Evolutionary conservation across 2,888 invertebrate genomes (phyloP).

Genomic region (Bombylius major): DNA sequence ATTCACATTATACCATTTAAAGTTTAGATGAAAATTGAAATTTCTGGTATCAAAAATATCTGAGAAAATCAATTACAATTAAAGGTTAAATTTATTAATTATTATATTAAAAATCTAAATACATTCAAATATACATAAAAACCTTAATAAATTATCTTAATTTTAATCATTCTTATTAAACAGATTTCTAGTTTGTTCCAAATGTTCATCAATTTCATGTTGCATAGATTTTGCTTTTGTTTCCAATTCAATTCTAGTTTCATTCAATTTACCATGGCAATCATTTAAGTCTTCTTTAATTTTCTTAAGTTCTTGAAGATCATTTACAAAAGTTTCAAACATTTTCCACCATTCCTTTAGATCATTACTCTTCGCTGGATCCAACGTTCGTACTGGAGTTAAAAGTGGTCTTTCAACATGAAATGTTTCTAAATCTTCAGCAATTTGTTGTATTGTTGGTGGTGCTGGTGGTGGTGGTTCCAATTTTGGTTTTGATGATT

Average conservation of each 20-base stretch:
- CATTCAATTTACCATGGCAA: slow-evolving; percentile 23
- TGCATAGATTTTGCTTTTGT: slow-evolving; percentile 22
- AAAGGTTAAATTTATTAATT: too few relatives aligned
- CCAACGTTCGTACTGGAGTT: slow-evolving; percentile 4
- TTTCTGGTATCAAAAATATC: too few relatives aligned
- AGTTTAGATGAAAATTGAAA: too few relatives aligned
- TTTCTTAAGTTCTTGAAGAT: slow-evolving; percentile 24
- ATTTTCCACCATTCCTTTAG: slow-evolving; percentile 29
- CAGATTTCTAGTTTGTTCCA: not conserved
- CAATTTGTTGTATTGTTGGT: slow-evolving; percentile 26
- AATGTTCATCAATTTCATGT: slow-evolving; percentile 21
- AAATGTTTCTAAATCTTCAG: slow-evolving; percentile 31
- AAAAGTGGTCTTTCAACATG: slow-evolving; percentile 18
- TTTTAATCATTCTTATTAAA: not conserved
- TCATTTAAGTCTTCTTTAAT: slow-evolving; percentile 22
- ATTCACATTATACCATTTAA: too few relatives aligned
- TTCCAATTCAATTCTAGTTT: slow-evolving; percentile 24
- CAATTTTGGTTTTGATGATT: slow-evolving; percentile 14
- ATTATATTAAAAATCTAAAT: too few relatives aligned
- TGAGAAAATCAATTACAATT: too few relatives aligned
- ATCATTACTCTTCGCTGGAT: not conserved
- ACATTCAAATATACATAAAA: too few relatives aligned
- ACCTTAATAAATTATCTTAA: too few relatives aligned
- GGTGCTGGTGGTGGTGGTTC: slow-evolving; percentile 25
- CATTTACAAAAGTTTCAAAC: slow-evolving; percentile 30